Evolutionary conservation across 2,797 vertebrate species (phyloP), one percentile per base, ranked within the genome.

Genomic region (Pipistrellus kuhlii): DNA sequence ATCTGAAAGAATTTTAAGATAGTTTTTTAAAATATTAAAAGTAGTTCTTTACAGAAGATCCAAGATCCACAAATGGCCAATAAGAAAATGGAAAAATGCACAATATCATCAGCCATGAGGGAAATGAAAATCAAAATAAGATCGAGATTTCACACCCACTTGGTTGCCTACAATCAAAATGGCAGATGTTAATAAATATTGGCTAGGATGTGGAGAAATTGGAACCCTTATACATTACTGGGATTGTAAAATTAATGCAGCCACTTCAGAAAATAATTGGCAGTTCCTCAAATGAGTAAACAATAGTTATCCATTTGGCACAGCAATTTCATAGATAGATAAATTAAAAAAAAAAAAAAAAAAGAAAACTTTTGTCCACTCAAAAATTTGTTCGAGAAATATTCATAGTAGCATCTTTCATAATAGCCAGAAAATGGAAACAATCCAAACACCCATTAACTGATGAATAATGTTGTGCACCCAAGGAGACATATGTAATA

Each of bases 81-180:
- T 51, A 88, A 72, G 48, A 23, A 57, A 48, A 66, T 72, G n/a
- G 51, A 87, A 87, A 87, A 46, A 77, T 57, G 21, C 38, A 85
- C 66, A 81, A 0, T 73, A 84, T 57, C 71, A 71, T 51, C 69
- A 46, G 41, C 62, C 46, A 46, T 14, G 51, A 83, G 27, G 35
- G 41, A 83, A 94, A 87, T 69, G 7, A 51, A 94, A 91, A 93
- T 93, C 48, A 85, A 94, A 85, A 55, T 69, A 77, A 86, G 15
- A 69, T 38, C 30, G 84, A 88, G 44, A 85, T 48, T 51, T 75
- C 41, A 68, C 17, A 57, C 7, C 17, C 57, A 85, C 27, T 13
- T 77, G 20, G 13, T 57, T 51, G 38, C 12, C 35, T 77, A 38
- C 32, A 72, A 84, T 66, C 64, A 82, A 89, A 90, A 88, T 32